A percentile compares a stretch with the other conserved stretches of the same genome.
phyloP scores from a whole-genome alignment of 2,113 vertebrate species.

The Benitochromis conjunctus region DNA sequence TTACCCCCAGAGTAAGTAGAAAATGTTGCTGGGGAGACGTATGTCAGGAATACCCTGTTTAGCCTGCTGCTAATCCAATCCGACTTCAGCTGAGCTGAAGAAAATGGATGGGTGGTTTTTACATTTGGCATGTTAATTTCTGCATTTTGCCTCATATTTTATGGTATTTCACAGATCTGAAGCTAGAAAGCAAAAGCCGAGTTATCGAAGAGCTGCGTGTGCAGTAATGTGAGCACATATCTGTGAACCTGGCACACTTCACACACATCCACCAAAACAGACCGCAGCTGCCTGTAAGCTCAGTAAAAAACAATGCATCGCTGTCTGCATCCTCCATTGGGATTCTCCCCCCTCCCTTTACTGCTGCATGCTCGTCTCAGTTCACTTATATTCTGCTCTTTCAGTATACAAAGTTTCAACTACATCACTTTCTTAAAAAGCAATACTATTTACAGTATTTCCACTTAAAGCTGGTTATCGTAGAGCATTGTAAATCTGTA shows the following conservation, averaged over 20 bases:
- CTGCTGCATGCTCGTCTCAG: accelerated
- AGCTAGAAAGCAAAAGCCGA: background rate
- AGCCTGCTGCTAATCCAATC: background rate
- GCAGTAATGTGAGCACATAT: background rate
- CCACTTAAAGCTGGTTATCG: background rate
- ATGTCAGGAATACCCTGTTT: background rate
- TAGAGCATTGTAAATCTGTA: background rate
- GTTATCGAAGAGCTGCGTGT: background rate
- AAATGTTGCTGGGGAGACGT: background rate
- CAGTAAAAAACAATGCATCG: background rate
- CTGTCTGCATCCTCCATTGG: background rate
- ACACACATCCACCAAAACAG: background rate
- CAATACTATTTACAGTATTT: too few relatives aligned
- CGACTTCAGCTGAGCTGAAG: background rate
- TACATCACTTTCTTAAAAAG: accelerated
- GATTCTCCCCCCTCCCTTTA: background rate
- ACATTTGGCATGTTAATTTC: background rate
- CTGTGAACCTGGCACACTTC: background rate
- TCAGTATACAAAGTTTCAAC: background rate
- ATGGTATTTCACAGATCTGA: background rate
- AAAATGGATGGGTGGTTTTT: background rate
- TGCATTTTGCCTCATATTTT: background rate
- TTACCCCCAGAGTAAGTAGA: background rate
- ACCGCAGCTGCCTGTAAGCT: background rate
- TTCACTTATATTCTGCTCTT: background rate